Base-by-base conservation (phyloP, 2,113 vertebrate genomes). In the Pundamilia nyererei region DNA sequence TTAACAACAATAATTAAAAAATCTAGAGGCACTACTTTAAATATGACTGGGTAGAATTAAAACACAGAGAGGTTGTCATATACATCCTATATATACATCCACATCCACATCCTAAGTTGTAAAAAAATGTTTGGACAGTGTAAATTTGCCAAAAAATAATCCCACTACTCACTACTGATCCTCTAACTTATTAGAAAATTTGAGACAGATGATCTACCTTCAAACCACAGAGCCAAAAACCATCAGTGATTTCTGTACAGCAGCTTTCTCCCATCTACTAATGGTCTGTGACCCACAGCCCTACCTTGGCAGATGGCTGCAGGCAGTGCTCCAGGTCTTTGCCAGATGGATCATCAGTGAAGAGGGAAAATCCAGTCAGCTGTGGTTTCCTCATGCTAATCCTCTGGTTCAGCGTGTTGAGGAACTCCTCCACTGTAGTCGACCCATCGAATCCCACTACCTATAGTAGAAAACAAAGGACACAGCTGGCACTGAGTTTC, bases 371-470 rank as follows among this genome's bases (percentile, higher is more conserved):
- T 11, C 98, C 97, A 2, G 95, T 97, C 60, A 97, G 94, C 86
- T 96, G 96, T 11, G 97, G 96, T 56, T 94, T 97, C 91, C 96
- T 97, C 96, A 97, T 97, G 80, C 95, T 94, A 11, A 97, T 97
- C 90, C 97, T 97, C 93, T 97, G 97, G 94, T 97, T 98, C 85
- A 98, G 94, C 1, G 88, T 97, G 86, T 95, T 93, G 70, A 98
- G 95, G 90, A 98, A 97, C 93, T 98, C 98, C 38, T 97, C 96
- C 40, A 98, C 97, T 2, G 97, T 98, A 51, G 98, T 97, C 49
- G 97, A 97, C 7, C 98, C 98, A 90, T 98, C 97, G 53, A 98
- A 98, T 33, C 98, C 98, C 85, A 98, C 97, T 80, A 98, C 98
- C 98, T 98, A 56, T 11, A 89, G 1, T 58, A 82, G 51, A 58